These are phyloP conservation scores for Tipula unca DNA, from an alignment of 2,888 invertebrate species.

Conservation along the genomic window DNA sequence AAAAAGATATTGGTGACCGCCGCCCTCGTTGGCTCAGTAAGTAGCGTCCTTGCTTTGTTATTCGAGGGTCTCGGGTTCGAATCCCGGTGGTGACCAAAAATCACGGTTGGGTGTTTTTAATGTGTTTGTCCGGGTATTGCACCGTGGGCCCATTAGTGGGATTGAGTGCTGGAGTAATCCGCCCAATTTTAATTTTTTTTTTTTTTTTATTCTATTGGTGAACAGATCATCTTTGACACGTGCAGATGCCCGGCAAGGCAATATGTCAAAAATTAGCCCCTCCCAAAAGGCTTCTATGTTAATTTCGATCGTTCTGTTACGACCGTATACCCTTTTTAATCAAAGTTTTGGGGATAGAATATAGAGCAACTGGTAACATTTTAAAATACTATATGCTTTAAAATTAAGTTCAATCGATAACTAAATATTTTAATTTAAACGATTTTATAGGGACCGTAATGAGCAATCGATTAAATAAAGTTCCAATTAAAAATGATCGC, in stretches of 20 bases:
- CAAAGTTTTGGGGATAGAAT: conserved; percentile 20
- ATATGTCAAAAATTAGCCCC: conserved; percentile 31
- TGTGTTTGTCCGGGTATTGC: too few species aligned
- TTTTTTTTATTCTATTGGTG: conserved; percentile 30
- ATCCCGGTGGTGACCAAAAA: too few species aligned
- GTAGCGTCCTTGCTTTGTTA: too few species aligned
- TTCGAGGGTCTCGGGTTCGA: too few species aligned
- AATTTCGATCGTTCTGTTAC: conserved; percentile 24
- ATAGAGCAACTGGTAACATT: conserved; percentile 18
- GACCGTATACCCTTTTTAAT: conserved; percentile 22
- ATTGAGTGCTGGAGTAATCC: too few species aligned
- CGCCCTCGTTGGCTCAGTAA: too few species aligned
- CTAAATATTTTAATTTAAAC: background rate
- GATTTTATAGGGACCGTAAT: background rate
- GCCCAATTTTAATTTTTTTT: too few species aligned
- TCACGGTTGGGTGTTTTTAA: too few species aligned
- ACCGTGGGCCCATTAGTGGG: too few species aligned
- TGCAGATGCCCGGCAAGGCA: conserved; percentile 25
- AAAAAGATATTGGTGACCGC: conserved; percentile 26
- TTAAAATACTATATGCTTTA: background rate
- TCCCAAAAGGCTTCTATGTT: conserved; percentile 28
- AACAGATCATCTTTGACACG: conserved; percentile 32
- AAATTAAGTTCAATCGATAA: too few species aligned
- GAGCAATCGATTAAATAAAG: background rate
- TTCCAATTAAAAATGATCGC: background rate